Evolutionary conservation across 2,888 invertebrate genomes (phyloP).

Genomic region (Eumacrocentrus americanus): DNA sequence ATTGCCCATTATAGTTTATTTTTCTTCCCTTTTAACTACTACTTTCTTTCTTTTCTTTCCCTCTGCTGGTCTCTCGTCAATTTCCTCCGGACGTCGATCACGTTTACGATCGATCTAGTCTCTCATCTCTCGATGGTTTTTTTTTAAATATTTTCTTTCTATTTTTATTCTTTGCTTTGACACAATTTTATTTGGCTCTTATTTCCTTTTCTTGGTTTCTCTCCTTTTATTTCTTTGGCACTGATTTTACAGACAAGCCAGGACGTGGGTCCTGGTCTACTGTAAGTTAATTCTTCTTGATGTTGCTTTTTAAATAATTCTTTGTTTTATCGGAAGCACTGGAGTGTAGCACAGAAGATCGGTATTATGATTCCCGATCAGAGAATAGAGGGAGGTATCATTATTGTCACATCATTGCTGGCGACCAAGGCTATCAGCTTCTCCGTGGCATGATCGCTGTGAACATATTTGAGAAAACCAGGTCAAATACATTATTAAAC

Average conservation of each 20-base stretch:
- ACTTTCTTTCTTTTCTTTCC: conserved; percentile 29
- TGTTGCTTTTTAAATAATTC: conserved; percentile 30
- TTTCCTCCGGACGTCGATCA: conserved; percentile 17
- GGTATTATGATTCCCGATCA: conserved; percentile 49
- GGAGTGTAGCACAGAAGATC: conserved; percentile 48
- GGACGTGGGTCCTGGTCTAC: conserved; percentile 17
- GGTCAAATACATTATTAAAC: conserved; percentile 6
- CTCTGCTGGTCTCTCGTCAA: conserved; percentile 33
- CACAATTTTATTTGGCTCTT: conserved; percentile 36
- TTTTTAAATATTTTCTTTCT: conserved; percentile 20
- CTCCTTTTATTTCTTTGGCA: too few relatives aligned
- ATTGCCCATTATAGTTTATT: conserved; percentile 80
- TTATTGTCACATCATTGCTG: conserved; percentile 61
- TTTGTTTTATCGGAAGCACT: conserved; percentile 54
- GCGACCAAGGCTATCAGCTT: conserved; percentile 51
- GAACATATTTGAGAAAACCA: conserved; percentile 33
- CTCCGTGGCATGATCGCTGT: conserved; percentile 54
- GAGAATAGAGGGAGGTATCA: conserved; percentile 49
- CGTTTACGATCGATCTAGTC: conserved; percentile 12
- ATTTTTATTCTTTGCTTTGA: conserved; percentile 29
- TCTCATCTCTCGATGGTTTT: conserved; percentile 26
- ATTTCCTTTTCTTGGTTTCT: too few relatives aligned
- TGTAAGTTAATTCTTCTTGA: conserved; percentile 12
- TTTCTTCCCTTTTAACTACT: conserved; percentile 25
- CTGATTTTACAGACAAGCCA: background rate